These are phyloP conservation scores for Styela plicata DNA, from an alignment of 23 tunicate species.

Conservation along the genomic window DNA sequence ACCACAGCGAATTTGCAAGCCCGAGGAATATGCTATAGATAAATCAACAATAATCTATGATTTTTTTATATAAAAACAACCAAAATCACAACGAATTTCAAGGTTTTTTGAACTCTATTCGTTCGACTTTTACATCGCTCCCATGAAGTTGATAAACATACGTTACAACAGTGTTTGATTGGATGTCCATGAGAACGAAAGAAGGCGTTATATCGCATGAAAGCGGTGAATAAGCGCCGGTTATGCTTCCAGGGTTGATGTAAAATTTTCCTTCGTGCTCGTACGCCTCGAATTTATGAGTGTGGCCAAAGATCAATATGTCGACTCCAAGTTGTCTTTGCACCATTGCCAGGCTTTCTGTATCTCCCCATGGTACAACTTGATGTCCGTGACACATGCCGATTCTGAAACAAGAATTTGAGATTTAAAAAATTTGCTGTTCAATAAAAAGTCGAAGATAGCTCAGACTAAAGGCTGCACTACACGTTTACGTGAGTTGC, in stretches of 20 bases:
- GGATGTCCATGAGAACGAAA: slow-evolving; percentile 92
- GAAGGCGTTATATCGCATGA: slow-evolving; percentile 77
- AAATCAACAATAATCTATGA: too few relatives aligned
- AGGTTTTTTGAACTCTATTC: slow-evolving; percentile 82
- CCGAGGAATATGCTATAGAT: too few relatives aligned
- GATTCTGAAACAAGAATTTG: slow-evolving; percentile 64
- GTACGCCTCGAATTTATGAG: slow-evolving; percentile 93
- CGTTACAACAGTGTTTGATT: slow-evolving; percentile 83
- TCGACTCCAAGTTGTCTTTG: slow-evolving; percentile 92
- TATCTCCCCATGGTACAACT: slow-evolving; percentile 92
- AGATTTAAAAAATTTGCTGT: too few relatives aligned
- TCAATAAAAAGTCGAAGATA: too few relatives aligned
- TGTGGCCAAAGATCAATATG: slow-evolving; percentile 88
- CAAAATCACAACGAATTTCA: too few relatives aligned
- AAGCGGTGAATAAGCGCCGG: slow-evolving; percentile 88
- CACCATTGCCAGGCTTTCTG: slow-evolving; percentile 80
- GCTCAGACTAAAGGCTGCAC: too few relatives aligned
- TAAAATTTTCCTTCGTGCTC: slow-evolving; percentile 88
- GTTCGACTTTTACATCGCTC: slow-evolving; percentile 83
- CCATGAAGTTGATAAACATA: slow-evolving; percentile 85
- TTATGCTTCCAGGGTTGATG: slow-evolving; percentile 95
- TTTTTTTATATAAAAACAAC: too few relatives aligned
- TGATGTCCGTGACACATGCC: slow-evolving; percentile 99
- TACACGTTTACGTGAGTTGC: too few relatives aligned
- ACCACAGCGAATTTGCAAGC: too few relatives aligned